These are phyloP conservation scores for Pica pica DNA, from an alignment of 2,113 vertebrate species.

Conservation along the genomic window DNA sequence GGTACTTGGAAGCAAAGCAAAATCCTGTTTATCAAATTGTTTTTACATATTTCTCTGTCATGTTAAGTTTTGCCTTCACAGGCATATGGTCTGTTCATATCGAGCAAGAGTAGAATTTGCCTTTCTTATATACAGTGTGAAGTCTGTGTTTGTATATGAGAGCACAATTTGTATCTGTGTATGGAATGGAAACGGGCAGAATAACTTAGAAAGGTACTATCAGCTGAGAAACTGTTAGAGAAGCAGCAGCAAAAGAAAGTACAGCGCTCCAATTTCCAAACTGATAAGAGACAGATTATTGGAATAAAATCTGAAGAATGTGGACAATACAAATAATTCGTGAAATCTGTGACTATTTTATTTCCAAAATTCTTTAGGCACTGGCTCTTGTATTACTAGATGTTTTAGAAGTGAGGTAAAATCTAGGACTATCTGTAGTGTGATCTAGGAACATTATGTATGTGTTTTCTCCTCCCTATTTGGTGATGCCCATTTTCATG, in stretches of 20 bases:
- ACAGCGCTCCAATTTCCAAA: background rate
- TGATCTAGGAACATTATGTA: background rate
- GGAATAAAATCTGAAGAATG: background rate
- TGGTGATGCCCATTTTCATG: background rate
- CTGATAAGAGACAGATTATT: background rate
- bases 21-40: background rate
- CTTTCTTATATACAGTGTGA: background rate
- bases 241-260: background rate
- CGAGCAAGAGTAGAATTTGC: background rate
- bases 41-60: background rate
- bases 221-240: background rate
- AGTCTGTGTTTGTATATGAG: background rate
- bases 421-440: background rate
- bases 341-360: background rate
- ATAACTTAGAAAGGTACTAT: background rate
- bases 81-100: background rate
- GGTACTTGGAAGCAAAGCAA: background rate
- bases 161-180: background rate
- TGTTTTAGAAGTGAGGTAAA: background rate
- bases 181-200: background rate
- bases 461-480: background rate
- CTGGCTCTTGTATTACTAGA: background rate
- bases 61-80: background rate
- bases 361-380: background rate
- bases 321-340: background rate